phyloP scores from a whole-genome alignment of 2,113 vertebrate genomes.

The Rhinoptilus africanus region DNA sequence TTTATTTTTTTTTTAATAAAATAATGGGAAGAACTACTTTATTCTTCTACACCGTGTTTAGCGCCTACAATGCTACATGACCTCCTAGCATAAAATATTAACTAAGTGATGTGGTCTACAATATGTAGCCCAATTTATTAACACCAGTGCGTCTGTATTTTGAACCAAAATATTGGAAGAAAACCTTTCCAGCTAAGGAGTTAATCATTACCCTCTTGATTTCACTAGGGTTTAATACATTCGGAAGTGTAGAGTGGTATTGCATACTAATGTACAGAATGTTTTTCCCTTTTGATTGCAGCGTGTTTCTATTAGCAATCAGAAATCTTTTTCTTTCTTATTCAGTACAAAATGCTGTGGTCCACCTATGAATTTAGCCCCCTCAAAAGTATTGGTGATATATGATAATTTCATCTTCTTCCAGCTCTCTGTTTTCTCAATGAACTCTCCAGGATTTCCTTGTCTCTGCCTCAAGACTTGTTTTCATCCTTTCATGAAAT shows the following conservation, averaged over 20 bases:
- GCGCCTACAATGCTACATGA: not conserved
- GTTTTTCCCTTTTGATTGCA: not conserved
- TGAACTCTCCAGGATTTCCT: not conserved
- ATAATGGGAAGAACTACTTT: not conserved
- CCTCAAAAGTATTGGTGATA: not conserved
- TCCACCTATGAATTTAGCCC: not conserved
- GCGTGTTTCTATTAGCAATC: not conserved
- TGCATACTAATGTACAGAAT: not conserved
- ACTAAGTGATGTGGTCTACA: not conserved
- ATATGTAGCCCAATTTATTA: not conserved
- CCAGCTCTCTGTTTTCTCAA: not conserved
- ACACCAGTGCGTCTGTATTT: not conserved
- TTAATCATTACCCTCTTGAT: conserved; percentile 21
- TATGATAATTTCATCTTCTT: not conserved
- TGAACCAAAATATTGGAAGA: not conserved
- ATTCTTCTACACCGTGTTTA: not conserved
- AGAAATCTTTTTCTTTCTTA: not conserved
- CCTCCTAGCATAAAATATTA: not conserved
- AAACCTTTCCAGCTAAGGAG: conserved; percentile 1
- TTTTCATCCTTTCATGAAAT: not conserved
- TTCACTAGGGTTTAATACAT: not conserved
- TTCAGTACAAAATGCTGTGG: not conserved
- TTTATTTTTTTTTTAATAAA: not conserved
- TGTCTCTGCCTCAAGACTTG: not conserved
- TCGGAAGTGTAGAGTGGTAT: not conserved